Base-by-base conservation (phyloP, 1,140 invertebrate genomes). In the Trichoplusia ni region DNA sequence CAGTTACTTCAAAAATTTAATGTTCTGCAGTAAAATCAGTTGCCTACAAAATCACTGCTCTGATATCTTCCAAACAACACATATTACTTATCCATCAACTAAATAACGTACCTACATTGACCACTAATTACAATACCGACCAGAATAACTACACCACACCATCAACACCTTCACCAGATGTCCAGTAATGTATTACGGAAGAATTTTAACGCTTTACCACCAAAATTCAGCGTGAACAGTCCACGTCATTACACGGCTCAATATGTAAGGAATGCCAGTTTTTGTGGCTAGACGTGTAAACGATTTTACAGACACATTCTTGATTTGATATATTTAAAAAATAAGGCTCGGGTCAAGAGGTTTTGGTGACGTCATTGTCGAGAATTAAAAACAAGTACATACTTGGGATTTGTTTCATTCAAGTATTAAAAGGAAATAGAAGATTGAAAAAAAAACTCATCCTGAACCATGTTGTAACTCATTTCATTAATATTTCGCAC, bases 181-280 rank as follows among this genome's bases (percentile, higher is more conserved):
- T 60, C 33, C 64, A 67, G 63, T 72, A 76, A 80, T 68, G 71
- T 70, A 73, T 73, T 70, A 56, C 64, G 31, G 53, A 72, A 76
- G 73, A 84, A 79, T 84, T 84, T 82, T 70, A 72, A 79, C 80
- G 82, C 65, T 76, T 62, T 19, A 40, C 38, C 44, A 44, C 11
- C 38, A 46, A 60, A 63, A 71, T 51, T 27, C 59, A 73, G 61
- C 83, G 78, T 86, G 83, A 82, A 79, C 77, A 72, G 71, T 61
- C 64, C 77, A 59, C 73, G 67, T 58, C 54, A 21, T 79, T 70
- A 67, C 66, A 67, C 71, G 69, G 56, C 60, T 37, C 65, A 73
- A 64, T 80, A 84, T 82, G 78, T 75, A 64, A 51, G 80, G 80
- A 84, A 84, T 84, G 73, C 60, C 54, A 37, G 37, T 81, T 81